Base-by-base conservation (phyloP, 2,888 invertebrate species). In the Alentia gelatinosa region DNA sequence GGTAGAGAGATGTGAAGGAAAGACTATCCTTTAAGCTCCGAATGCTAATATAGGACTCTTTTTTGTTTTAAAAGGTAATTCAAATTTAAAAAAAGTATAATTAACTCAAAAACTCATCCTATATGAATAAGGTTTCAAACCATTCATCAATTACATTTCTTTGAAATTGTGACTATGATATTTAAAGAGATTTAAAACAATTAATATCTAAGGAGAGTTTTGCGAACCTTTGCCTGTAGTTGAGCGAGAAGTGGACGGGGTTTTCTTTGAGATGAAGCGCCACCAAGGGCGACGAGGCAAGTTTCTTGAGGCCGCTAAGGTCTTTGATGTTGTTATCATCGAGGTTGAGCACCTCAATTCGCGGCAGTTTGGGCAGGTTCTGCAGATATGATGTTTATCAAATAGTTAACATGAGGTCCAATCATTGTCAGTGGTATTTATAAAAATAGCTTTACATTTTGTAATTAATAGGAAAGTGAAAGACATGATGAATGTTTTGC, bases 151-250 rank as follows among this genome's bases (percentile, higher is more conserved):
- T 9, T 12, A 47, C 47, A 12, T 47, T 12, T 47, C 19, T 47
- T 19, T 47, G 9, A 47, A 47, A 47, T 47, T 47, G 47, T 47
- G 9, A 12, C 19, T 47, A 19, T 47, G 9, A 47, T 47, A 47
- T 12, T 47, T 12, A 47, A 47, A 19, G 9, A 47, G 19, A 47
- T 12, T 47, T 12, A 47, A 47, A 19, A 47, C n/a, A n/a, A n/a
- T n/a, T n/a, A n/a, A n/a, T n/a, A n/a, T n/a, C n/a, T n/a, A n/a
- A n/a, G n/a, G n/a, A n/a, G n/a, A n/a, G n/a, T n/a, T n/a, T n/a
- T n/a, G n/a, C n/a, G n/a, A 92, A 95, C 95, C 90, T 94, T 88
- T 93, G 94, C 92, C 95, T 92, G 93, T 95, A 95, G 90, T 94
- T 94, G 47, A 94, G 91, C 3, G 91, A 90, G 91, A 95, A 95